Conservation (phyloP, 2,797 vertebrate genomes). For the Eutrigla gurnardus region DNA sequence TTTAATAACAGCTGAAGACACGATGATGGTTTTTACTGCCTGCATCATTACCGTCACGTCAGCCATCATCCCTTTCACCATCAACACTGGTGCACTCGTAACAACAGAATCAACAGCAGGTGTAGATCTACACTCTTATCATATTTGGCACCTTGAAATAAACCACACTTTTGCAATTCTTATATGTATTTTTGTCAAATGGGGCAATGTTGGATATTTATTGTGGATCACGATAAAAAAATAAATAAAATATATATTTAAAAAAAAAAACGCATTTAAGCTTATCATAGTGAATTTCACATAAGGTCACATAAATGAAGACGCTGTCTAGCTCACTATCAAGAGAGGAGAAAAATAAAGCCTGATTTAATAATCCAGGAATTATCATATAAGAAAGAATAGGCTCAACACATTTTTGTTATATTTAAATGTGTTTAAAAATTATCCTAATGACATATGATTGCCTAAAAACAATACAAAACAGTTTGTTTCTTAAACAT, state of each 20-base stretch:
- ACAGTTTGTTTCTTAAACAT: too few species aligned
- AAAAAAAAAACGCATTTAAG: too few species aligned
- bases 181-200: not conserved
- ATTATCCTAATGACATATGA: too few species aligned
- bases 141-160: not conserved
- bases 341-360: too few species aligned
- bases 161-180: not conserved
- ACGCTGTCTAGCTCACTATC: too few species aligned
- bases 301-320: too few species aligned
- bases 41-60: conserved; percentile 45
- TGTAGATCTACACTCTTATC: conserved; percentile 2
- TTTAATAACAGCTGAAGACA: conserved; percentile 66
- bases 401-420: too few species aligned
- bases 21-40: conserved; percentile 29
- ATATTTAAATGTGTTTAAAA: too few species aligned
- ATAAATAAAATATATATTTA: too few species aligned
- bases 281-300: not conserved
- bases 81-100: conserved; percentile 19
- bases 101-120: conserved; percentile 21
- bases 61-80: conserved; percentile 39
- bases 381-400: too few species aligned
- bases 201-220: not conserved
- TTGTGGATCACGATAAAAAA: not conserved
- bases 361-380: too few species aligned
- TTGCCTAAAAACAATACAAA: too few species aligned